Percentiles rank a stretch among this genome's conserved stretches.
Evolutionary conservation across 2,797 vertebrate genomes (phyloP).

Genomic region (Paramormyrops hopkinsi): DNA sequence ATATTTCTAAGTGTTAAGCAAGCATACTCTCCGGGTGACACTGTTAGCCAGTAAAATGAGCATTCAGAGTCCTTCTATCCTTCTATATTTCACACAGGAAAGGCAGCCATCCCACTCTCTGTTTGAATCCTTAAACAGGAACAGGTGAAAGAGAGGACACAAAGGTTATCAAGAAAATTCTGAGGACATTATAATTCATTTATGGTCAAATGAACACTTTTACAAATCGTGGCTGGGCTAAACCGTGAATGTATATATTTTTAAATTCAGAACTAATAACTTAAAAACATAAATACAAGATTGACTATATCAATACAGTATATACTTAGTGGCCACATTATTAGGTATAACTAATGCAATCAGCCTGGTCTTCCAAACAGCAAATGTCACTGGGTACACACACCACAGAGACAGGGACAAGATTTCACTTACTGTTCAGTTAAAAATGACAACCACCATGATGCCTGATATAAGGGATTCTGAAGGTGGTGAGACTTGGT

Average conservation of each 20-base stretch:
- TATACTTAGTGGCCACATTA: not conserved
- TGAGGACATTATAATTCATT: slow-evolving; percentile 7
- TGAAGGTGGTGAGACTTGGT: not conserved
- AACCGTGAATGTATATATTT: not conserved
- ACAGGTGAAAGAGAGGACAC: not conserved
- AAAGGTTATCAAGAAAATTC: not conserved
- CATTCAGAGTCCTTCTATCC: not conserved
- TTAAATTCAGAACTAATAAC: not conserved
- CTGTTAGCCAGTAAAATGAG: not conserved
- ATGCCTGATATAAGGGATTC: not conserved
- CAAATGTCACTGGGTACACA: not conserved
- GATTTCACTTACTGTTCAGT: not conserved
- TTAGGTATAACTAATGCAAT: not conserved
- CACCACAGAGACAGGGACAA: not conserved
- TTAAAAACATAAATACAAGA: not conserved
- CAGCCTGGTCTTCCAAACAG: not conserved
- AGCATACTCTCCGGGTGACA: not conserved
- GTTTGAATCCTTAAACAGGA: not conserved
- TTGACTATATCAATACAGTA: not conserved
- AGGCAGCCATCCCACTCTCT: not conserved
- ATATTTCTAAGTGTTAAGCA: not conserved
- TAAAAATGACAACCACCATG: not conserved
- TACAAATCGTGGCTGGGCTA: not conserved
- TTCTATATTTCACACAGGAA: not conserved
- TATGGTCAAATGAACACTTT: not conserved